These are phyloP conservation scores for Chromis chromis DNA, from an alignment of 2,797 vertebrate genomes.

Conservation along the genomic window DNA sequence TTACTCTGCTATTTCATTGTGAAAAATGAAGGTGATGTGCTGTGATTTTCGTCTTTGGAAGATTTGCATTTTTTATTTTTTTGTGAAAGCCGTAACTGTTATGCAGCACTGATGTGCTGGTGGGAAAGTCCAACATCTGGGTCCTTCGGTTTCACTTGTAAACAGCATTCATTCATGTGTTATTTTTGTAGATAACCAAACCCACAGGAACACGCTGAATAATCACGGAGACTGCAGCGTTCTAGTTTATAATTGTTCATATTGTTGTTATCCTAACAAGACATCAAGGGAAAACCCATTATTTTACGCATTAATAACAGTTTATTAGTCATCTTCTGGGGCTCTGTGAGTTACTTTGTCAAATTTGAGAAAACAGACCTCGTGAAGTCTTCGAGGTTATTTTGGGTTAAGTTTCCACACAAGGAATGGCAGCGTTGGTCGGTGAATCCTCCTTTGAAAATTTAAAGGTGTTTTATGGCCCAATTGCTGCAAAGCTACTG, in stretches of 20 bases:
- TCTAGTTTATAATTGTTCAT: constrained; percentile 1
- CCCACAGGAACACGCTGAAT: constrained; percentile 11
- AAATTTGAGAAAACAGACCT: constrained; percentile 1
- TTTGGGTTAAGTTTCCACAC: background rate
- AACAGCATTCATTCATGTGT: constrained; percentile 31
- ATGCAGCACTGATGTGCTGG: constrained; percentile 1
- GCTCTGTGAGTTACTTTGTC: background rate
- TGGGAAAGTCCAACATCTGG: constrained; percentile 40
- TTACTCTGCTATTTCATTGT: constrained; percentile 14
- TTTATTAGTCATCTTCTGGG: background rate
- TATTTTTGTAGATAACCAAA: constrained; percentile 34
- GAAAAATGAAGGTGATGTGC: constrained; percentile 18
- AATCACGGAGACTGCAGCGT: constrained; percentile 9
- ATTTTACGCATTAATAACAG: constrained; percentile 8
- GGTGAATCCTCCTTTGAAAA: too few relatives aligned
- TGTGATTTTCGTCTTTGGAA: constrained; percentile 2
- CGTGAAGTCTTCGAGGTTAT: constrained; percentile 4
- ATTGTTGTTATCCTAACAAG: background rate
- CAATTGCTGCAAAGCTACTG: background rate
- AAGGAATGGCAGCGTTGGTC: too few relatives aligned
- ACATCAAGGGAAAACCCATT: background rate
- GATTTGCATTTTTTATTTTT: background rate
- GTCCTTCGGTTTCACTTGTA: constrained; percentile 21
- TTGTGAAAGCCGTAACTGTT: background rate
- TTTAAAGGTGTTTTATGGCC: background rate